Evolutionary conservation across 1,140 invertebrate species (phyloP).

Genomic region (Trissolcus basalis): DNA sequence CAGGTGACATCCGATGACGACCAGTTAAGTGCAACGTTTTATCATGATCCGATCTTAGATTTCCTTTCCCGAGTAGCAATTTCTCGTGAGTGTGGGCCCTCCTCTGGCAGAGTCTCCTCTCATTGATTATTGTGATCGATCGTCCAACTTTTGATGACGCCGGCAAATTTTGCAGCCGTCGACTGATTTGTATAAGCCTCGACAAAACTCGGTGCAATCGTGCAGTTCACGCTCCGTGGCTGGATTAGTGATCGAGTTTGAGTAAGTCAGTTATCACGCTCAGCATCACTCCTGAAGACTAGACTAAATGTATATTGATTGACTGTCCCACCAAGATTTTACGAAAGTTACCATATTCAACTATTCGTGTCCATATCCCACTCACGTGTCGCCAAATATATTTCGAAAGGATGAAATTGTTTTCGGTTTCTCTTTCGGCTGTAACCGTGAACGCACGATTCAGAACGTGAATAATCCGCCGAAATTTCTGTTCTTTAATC

Average conservation of each 20-base stretch:
- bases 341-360: conserved; percentile 33
- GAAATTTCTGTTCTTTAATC: conserved; percentile 23
- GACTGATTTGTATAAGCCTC: not conserved
- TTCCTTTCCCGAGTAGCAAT: not conserved
- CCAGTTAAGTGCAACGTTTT: conserved; percentile 9
- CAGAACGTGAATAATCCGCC: conserved; percentile 6
- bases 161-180: not conserved
- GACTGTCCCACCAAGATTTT: conserved; percentile 17
- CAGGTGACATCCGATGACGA: conserved; percentile 2
- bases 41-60: not conserved
- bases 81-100: not conserved
- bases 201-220: too few relatives aligned
- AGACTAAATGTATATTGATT: conserved; percentile 1
- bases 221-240: conserved; percentile 13
- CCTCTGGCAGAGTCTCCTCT: too few relatives aligned
- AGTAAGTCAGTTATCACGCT: conserved; percentile 8
- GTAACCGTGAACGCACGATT: conserved; percentile 14
- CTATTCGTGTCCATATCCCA: conserved; percentile 16
- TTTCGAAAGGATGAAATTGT: conserved; percentile 41
- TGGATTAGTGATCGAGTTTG: conserved; percentile 14
- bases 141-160: too few relatives aligned
- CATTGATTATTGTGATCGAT: too few relatives aligned
- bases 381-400: conserved; percentile 31
- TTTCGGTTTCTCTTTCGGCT: conserved; percentile 59
- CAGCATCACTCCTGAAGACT: conserved; percentile 29